These are phyloP conservation scores for Tholera decimalis DNA, from an alignment of 2,888 invertebrate species.

Conservation along the genomic window DNA sequence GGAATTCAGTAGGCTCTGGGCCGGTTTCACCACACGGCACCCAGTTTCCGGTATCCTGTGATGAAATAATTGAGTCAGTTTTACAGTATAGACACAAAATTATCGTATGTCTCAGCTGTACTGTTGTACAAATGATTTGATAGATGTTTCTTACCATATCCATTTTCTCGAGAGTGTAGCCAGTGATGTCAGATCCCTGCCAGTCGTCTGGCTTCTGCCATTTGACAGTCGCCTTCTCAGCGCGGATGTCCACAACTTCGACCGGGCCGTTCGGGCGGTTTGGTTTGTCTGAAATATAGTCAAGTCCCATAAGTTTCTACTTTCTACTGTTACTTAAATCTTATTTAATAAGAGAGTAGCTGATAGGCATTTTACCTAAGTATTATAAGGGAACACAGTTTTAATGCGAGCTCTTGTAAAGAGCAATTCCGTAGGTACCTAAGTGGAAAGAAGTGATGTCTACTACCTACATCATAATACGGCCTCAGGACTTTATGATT, in stretches of 20 bases:
- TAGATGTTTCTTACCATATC: conserved; percentile 92
- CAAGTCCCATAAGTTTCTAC: neutral
- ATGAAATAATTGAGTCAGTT: neutral
- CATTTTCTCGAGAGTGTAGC: conserved; percentile 98
- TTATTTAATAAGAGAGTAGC: too few species aligned
- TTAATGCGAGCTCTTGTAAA: too few species aligned
- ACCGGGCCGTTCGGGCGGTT: conserved; percentile 96
- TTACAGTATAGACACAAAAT: neutral
- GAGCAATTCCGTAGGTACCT: too few species aligned
- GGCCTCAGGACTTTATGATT: too few species aligned
- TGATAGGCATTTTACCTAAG: too few species aligned
- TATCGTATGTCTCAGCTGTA: too few species aligned
- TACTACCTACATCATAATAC: too few species aligned
- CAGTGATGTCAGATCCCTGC: conserved; percentile 97
- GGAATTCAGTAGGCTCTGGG: conserved; percentile 95
- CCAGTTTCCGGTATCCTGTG: conserved; percentile 97
- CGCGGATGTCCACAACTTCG: conserved; percentile 96
- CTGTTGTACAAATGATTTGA: neutral
- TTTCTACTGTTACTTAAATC: too few species aligned
- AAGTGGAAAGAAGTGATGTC: too few species aligned
- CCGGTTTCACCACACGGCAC: conserved; percentile 98
- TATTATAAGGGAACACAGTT: too few species aligned
- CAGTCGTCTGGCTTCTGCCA: conserved; percentile 98
- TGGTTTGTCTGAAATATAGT: conserved; percentile 93
- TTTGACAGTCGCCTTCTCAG: conserved; percentile 97